These are phyloP conservation scores for Distichodus sexfasciatus DNA, from an alignment of 2,797 vertebrate genomes.

Conservation along the genomic window DNA sequence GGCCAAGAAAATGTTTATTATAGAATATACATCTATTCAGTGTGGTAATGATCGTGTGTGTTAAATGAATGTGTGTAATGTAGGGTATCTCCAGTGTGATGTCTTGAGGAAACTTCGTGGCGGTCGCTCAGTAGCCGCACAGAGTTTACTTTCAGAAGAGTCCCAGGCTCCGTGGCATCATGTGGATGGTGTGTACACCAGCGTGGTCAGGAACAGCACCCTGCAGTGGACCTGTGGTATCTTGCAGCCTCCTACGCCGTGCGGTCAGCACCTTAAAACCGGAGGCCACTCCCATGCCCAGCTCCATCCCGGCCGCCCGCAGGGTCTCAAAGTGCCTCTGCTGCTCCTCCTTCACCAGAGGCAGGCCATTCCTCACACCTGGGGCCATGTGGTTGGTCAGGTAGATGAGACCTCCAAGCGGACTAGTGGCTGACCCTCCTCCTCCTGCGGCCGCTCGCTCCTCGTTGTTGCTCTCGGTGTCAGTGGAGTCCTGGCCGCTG, in stretches of 20 bases:
- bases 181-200: slow-evolving; percentile 99
- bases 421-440: slow-evolving; percentile 39
- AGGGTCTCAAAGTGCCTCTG: slow-evolving; percentile 85
- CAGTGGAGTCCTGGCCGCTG: slow-evolving; percentile 96
- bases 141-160: slow-evolving; percentile 98
- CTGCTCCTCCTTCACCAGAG: slow-evolving; percentile 89
- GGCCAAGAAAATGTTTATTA: slow-evolving; percentile 52
- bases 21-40: too few species aligned
- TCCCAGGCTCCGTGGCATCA: slow-evolving; percentile 98
- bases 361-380: slow-evolving; percentile 83
- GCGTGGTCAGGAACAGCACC: slow-evolving; percentile 96
- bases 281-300: slow-evolving; percentile 79
- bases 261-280: slow-evolving; percentile 88
- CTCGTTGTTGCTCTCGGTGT: slow-evolving; percentile 95
- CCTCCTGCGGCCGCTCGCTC: slow-evolving; percentile 77
- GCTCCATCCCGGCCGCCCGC: slow-evolving; percentile 78
- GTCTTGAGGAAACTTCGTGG: slow-evolving; percentile 97
- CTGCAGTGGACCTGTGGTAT: slow-evolving; percentile 94
- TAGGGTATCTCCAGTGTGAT: slow-evolving; percentile 94
- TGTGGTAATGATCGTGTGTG: too few species aligned
- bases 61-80: slow-evolving; percentile 56
- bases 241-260: slow-evolving; percentile 86
- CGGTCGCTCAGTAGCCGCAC: slow-evolving; percentile 95
- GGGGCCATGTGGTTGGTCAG: slow-evolving; percentile 91
- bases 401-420: slow-evolving; percentile 81